Evolutionary conservation across 2,888 invertebrate species (phyloP).

Genomic region (Formica aserva): DNA sequence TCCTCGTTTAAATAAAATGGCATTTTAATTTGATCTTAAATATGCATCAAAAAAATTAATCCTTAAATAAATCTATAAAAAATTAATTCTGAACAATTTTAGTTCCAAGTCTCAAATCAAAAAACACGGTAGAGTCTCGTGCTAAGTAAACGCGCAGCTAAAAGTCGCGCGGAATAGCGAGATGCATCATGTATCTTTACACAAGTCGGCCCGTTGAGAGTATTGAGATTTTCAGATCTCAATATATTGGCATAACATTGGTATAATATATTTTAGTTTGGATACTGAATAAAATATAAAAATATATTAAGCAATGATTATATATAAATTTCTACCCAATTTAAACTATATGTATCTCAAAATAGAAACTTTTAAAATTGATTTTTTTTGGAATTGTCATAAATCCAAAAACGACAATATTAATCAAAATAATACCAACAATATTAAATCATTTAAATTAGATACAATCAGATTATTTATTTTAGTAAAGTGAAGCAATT

Average conservation of each 20-base stretch:
- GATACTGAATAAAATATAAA: slow-evolving; percentile 2
- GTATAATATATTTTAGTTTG: not conserved
- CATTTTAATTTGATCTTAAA: not conserved
- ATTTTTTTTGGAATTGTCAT: not conserved
- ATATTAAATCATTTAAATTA: not conserved
- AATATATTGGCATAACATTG: not conserved
- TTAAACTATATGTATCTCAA: not conserved
- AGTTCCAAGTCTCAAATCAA: not conserved
- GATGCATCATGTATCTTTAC: no score
- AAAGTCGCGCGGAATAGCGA: no score
- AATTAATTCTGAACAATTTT: not conserved
- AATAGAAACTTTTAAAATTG: not conserved
- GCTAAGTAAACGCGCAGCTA: no score
- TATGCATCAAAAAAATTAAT: not conserved
- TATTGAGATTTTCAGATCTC: no score
- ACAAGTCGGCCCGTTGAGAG: no score
- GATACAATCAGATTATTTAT: not conserved
- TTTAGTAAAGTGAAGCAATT: not conserved
- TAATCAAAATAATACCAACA: not conserved
- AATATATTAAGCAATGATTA: not conserved
- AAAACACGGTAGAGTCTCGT: no score
- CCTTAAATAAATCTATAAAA: not conserved
- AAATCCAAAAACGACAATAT: not conserved
- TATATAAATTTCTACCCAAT: not conserved
- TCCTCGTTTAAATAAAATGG: not conserved